phyloP scores from a whole-genome alignment of 2,888 invertebrate genomes.

The Agrochola lota region DNA sequence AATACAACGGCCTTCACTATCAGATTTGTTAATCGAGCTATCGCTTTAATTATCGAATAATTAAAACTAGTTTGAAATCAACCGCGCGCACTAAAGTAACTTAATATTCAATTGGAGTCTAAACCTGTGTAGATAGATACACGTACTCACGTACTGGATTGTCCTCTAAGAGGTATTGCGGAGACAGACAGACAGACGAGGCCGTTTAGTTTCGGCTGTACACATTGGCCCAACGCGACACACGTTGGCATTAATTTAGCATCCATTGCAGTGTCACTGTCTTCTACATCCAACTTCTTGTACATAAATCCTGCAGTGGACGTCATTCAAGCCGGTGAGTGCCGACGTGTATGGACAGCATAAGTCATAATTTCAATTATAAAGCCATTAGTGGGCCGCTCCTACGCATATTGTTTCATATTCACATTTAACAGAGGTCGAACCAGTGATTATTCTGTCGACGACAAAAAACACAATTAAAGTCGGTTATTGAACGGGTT shows the following conservation, averaged over 20 bases:
- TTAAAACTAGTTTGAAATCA: conserved; percentile 82
- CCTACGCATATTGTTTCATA: conserved; percentile 77
- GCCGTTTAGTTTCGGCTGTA: conserved; percentile 51
- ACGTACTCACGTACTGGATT: conserved; percentile 37
- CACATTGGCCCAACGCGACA: background rate
- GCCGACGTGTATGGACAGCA: conserved; percentile 60
- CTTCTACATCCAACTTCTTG: conserved; percentile 4
- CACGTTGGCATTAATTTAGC: conserved; percentile 5
- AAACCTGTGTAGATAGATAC: conserved; percentile 59
- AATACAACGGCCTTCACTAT: conserved; percentile 59
- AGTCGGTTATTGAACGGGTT: conserved; percentile 70
- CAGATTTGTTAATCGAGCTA: conserved; percentile 76
- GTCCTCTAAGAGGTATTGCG: conserved; percentile 69
- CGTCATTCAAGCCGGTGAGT: conserved; percentile 7
- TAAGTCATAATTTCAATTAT: conserved; percentile 79
- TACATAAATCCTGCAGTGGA: conserved; percentile 31
- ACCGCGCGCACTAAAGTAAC: conserved; percentile 78
- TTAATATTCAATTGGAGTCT: conserved; percentile 84
- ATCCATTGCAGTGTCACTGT: conserved; percentile 13
- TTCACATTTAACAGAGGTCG: conserved; percentile 78
- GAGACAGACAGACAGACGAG: conserved; percentile 66
- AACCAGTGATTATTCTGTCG: conserved; percentile 73
- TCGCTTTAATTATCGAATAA: conserved; percentile 80
- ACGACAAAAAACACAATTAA: conserved; percentile 75
- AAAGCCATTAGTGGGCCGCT: conserved; percentile 79